A percentile compares a stretch with the other conserved stretches of the same genome.
phyloP scores from a whole-genome alignment of 2,113 vertebrate species.

The Pica pica region DNA sequence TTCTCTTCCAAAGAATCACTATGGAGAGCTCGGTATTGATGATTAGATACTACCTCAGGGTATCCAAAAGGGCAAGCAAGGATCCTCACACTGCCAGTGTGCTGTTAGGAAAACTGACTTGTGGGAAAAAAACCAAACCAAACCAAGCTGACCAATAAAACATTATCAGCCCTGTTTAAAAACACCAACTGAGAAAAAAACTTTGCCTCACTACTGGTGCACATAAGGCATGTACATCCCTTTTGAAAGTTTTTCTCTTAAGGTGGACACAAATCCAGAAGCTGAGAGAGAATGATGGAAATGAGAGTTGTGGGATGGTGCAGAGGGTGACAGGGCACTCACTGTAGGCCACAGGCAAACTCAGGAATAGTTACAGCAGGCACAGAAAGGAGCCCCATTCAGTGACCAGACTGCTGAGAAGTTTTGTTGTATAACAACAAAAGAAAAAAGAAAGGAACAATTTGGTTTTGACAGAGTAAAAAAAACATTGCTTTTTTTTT shows the following conservation, averaged over 20 bases:
- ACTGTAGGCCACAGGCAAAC: background rate
- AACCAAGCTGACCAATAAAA: background rate
- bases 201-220: background rate
- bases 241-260: background rate
- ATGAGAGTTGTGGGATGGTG: background rate
- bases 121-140: rapidly evolving
- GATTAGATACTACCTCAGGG: background rate
- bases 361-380: background rate
- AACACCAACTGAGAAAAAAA: background rate
- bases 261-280: background rate
- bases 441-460: background rate
- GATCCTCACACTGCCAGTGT: background rate
- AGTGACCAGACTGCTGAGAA: background rate
- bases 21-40: background rate
- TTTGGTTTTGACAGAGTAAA: background rate
- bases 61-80: background rate
- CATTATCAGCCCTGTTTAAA: background rate
- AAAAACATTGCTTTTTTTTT: background rate
- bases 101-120: background rate
- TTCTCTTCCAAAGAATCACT: background rate
- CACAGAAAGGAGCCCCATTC: background rate
- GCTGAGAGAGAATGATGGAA: background rate
- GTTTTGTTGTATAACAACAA: background rate
- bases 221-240: background rate
- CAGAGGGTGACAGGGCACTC: background rate